Evolutionary conservation across 1,140 invertebrate species (phyloP), one percentile per base, ranked within the genome.

Genomic region (Pteromalus puparum): DNA sequence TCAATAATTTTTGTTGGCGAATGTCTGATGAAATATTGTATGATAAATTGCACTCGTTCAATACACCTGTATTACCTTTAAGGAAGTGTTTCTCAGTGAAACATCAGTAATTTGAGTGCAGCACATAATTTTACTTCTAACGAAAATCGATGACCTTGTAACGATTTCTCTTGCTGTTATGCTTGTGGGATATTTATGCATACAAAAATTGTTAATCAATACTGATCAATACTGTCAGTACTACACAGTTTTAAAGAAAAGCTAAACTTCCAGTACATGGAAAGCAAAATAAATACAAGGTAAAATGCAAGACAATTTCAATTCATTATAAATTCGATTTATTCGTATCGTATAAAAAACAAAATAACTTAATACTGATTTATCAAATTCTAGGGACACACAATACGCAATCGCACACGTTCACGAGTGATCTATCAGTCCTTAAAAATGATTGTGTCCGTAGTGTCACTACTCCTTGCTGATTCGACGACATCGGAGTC

Each of bases 311-410:
- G 5, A n/a, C 21, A 21, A n/a, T n/a, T 61, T 3, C 5, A 1
- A 15, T 61, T 61, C 3, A 9, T 73, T 73, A 73, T 34, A 38
- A 73, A 34, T 21, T 30, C 18, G 6, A 73, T 73, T 42, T 73
- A 73, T 73, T 73, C 13, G 72, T 42, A 48, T 38, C 67, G 28
- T 28, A 42, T 30, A 78, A 30, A 65, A 78, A 61, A 34, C 18
- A 61, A 46, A 78, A 78, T 78, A 78, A 78, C 48, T 65, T 78
- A 78, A 78, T 78, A 78, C 76, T 78, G 76, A 78, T 78, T 30
- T 10, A 34, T 30, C 53, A 21, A 30, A n/a, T 42, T 12, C 38
- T 38, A 28, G 9, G 24, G 12, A 61, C 28, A 53, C 26, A 53
- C 10, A 48, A 6, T 26, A 53, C 21, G 24, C 73, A 75, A 7